Conservation (phyloP, 2,888 invertebrate species). For the Cantharis lateralis region DNA sequence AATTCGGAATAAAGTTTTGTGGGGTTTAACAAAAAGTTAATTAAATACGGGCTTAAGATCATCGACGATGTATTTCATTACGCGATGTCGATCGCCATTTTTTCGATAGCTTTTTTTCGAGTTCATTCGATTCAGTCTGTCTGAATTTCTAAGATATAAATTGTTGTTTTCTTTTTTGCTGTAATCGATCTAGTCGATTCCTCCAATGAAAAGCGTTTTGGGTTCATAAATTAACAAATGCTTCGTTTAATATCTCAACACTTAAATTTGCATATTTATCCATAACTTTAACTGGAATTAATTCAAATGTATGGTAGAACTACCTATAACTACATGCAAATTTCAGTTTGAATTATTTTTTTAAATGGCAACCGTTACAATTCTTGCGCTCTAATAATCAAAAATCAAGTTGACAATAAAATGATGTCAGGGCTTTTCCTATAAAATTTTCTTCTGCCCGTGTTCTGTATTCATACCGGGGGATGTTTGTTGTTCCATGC, state of each 20-base stretch:
- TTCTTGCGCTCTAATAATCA: neutral
- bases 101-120: neutral
- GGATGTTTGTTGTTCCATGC: neutral
- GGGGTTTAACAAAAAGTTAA: neutral
- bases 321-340: neutral
- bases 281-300: neutral
- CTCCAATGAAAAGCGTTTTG: no score
- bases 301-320: neutral
- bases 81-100: neutral
- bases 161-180: neutral
- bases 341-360: neutral
- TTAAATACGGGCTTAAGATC: neutral
- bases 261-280: neutral
- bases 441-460: neutral
- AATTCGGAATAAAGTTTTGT: neutral
- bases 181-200: neutral
- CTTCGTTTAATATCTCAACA: neutral
- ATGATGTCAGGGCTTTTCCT: neutral
- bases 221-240: neutral
- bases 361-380: neutral
- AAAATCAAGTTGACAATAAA: neutral
- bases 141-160: neutral
- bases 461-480: neutral
- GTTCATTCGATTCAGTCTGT: neutral
- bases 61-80: neutral